These are phyloP conservation scores for Drosophila seclusa DNA, from an alignment of 2,888 invertebrate species.

Conservation along the genomic window DNA sequence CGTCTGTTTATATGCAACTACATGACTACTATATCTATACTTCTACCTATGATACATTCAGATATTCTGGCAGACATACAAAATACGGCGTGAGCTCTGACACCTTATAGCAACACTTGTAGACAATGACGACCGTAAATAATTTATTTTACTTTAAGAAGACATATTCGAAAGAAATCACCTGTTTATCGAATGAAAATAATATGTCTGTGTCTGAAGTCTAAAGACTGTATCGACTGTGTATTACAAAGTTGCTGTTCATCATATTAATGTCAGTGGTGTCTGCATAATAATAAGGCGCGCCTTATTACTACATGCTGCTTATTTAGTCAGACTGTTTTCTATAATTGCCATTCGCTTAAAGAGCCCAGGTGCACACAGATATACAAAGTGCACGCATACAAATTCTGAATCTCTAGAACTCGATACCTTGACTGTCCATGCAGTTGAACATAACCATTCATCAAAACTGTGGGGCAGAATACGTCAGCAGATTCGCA, in stretches of 20 bases:
- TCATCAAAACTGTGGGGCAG: slow-evolving; percentile 54
- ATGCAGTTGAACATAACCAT: slow-evolving; percentile 37
- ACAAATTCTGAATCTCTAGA: slow-evolving; percentile 24
- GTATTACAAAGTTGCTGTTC: slow-evolving; percentile 14
- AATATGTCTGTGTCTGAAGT: not conserved
- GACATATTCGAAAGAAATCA: not conserved
- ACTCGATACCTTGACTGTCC: slow-evolving; percentile 25
- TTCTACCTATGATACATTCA: no score
- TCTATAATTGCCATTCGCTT: slow-evolving; percentile 32
- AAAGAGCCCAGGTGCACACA: not conserved
- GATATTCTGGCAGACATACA: not conserved
- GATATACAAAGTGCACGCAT: slow-evolving; percentile 8
- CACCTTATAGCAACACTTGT: not conserved
- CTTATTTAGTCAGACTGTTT: slow-evolving; percentile 32
- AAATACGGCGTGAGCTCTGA: not conserved
- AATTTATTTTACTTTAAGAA: not conserved
- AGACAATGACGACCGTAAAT: not conserved
- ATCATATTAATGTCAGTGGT: slow-evolving; percentile 27
- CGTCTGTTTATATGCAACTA: no score
- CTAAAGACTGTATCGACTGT: not conserved
- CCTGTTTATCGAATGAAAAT: not conserved
- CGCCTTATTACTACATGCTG: slow-evolving; percentile 6
- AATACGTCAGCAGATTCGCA: slow-evolving; percentile 49
- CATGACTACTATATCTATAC: no score
- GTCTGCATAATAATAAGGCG: slow-evolving; percentile 1